Conservation (phyloP, 2,888 invertebrate species). For the Bursaphelenchus okinawaensis region DNA sequence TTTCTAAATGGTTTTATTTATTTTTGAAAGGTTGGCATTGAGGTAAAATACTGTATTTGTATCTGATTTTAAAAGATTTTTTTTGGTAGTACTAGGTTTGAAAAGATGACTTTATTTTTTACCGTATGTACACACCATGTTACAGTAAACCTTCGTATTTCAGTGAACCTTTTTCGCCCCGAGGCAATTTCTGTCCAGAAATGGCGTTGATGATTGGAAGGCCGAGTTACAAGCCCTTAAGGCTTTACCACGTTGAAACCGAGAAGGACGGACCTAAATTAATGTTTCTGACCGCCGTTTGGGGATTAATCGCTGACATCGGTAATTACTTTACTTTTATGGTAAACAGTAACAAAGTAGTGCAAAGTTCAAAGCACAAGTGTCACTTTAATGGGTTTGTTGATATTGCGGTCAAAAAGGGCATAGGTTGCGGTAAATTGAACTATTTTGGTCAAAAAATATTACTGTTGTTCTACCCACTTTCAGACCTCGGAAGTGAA, state of each 20-base stretch:
- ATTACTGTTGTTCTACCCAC: neutral
- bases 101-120: too few relatives aligned
- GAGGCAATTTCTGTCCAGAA: slow-evolving; percentile 38
- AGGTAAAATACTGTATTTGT: neutral
- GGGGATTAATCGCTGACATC: slow-evolving; percentile 48
- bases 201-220: slow-evolving; percentile 31
- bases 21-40: neutral
- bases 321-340: slow-evolving; percentile 21
- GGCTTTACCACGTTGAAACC: slow-evolving; percentile 33
- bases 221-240: slow-evolving; percentile 28
- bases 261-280: slow-evolving; percentile 24
- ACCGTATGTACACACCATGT: too few relatives aligned
- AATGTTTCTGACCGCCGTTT: slow-evolving; percentile 42
- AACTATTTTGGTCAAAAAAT: neutral
- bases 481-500: slow-evolving; percentile 38
- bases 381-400: too few relatives aligned
- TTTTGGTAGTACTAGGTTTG: too few relatives aligned
- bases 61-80: too few relatives aligned
- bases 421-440: too few relatives aligned
- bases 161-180: slow-evolving; percentile 43
- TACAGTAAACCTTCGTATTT: too few relatives aligned
- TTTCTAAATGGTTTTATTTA: too few relatives aligned
- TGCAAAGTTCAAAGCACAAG: too few relatives aligned
- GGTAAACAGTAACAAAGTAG: neutral
- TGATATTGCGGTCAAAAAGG: too few relatives aligned